These are phyloP conservation scores for Cantharis lateralis DNA, from an alignment of 2,888 invertebrate species.

Conservation along the genomic window DNA sequence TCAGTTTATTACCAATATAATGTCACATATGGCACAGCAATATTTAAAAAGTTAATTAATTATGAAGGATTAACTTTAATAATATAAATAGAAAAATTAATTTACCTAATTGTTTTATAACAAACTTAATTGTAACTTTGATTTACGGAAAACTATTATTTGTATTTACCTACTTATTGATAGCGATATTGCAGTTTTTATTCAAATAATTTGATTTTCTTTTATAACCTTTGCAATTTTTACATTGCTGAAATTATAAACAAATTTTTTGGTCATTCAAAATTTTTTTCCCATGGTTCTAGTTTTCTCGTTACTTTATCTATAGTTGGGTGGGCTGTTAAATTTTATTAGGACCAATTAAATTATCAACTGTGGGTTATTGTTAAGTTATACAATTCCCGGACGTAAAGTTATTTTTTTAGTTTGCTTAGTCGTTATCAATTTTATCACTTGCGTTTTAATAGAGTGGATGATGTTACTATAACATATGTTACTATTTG, in stretches of 20 bases:
- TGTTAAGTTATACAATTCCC: neutral
- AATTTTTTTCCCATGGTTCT: no score
- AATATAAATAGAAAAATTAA: neutral
- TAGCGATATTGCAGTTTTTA: neutral
- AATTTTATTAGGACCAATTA: neutral
- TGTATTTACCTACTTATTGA: neutral
- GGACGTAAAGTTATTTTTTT: neutral
- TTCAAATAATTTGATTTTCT: neutral
- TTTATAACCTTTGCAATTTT: neutral
- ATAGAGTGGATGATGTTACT: constrained; percentile 7
- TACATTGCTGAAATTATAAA: neutral
- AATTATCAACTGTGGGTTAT: neutral
- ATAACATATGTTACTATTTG: constrained; percentile 14
- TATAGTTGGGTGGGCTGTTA: neutral
- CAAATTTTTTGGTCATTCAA: no score
- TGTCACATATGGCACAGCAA: neutral
- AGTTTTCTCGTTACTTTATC: neutral
- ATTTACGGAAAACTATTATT: neutral
- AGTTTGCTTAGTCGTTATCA: neutral
- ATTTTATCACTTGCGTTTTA: neutral
- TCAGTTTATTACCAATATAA: neutral
- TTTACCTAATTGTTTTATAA: neutral
- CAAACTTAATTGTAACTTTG: neutral
- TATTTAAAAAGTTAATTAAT: neutral
- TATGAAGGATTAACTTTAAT: neutral